Conservation (phyloP, 2,797 vertebrate genomes). For the Ctenosaura bakeri region DNA sequence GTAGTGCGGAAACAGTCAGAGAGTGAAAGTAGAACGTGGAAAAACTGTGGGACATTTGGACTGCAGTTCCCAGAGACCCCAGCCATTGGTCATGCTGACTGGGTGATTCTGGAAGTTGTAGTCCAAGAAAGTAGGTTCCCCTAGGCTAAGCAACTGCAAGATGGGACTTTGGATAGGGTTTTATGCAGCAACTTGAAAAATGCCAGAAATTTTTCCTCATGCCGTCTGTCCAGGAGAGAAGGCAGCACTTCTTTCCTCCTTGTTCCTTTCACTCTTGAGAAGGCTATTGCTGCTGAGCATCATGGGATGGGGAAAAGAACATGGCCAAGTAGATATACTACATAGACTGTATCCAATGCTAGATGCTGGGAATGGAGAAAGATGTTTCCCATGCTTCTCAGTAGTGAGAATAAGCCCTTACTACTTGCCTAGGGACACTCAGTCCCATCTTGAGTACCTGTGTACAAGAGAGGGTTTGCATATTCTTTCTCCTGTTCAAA, state of each 20-base stretch:
- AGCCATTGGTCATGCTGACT: too few relatives aligned
- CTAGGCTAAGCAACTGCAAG: neutral
- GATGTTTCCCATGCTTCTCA: neutral
- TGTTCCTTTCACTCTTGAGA: neutral
- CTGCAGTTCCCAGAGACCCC: too few relatives aligned
- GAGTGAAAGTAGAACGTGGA: too few relatives aligned
- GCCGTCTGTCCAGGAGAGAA: neutral
- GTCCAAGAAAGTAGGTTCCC: too few relatives aligned
- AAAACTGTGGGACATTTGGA: too few relatives aligned
- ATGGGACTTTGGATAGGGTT: neutral
- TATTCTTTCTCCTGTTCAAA: neutral
- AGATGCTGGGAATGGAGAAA: neutral
- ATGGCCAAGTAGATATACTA: neutral
- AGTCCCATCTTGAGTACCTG: neutral
- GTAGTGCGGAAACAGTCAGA: too few relatives aligned
- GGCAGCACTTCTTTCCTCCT: neutral
- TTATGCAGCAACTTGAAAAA: neutral
- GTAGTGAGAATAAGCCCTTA: neutral
- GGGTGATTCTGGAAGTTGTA: too few relatives aligned
- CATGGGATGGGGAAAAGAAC: neutral
- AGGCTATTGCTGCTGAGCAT: neutral
- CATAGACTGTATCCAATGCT: neutral
- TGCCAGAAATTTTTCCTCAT: neutral
- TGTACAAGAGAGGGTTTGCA: neutral
- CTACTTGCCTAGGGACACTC: neutral